These are phyloP conservation scores for Riparia riparia DNA, from an alignment of 2,113 vertebrate genomes.

Conservation along the genomic window DNA sequence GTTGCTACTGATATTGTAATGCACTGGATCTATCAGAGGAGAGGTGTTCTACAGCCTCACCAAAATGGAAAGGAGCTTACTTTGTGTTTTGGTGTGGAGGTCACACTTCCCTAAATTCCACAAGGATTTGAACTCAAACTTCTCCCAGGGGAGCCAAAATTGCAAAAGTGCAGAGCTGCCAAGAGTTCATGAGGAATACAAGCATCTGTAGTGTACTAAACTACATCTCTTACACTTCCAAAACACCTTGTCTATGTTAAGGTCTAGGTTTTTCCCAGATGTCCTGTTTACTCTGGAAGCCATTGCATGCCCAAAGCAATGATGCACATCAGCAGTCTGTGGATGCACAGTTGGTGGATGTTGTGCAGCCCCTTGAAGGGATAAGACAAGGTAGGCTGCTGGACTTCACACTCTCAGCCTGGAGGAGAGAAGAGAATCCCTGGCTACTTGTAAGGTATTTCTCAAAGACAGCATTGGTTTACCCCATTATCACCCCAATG, in stretches of 20 bases:
- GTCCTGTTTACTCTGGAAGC: not conserved
- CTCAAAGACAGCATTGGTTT: not conserved
- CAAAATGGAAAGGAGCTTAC: not conserved
- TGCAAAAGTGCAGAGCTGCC: not conserved
- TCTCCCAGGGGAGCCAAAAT: not conserved
- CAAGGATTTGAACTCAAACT: not conserved
- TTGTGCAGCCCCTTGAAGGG: not conserved
- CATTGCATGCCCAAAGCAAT: not conserved
- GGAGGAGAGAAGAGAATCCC: not conserved
- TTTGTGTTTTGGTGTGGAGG: not conserved
- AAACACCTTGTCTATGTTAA: not conserved
- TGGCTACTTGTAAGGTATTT: not conserved
- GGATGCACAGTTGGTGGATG: not conserved
- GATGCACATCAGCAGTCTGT: not conserved
- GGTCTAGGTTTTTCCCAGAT: not conserved
- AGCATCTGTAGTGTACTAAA: not conserved
- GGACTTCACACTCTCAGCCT: not conserved
- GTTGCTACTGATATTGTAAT: not conserved
- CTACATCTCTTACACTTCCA: not conserved
- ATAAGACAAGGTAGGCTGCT: not conserved
- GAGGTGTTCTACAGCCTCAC: not conserved
- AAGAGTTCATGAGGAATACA: not conserved
- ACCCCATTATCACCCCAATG: not conserved
- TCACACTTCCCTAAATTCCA: not conserved
- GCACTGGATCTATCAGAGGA: not conserved